phyloP scores from a whole-genome alignment of 1,140 invertebrate species.

The Drosophila pseudoobscura region DNA sequence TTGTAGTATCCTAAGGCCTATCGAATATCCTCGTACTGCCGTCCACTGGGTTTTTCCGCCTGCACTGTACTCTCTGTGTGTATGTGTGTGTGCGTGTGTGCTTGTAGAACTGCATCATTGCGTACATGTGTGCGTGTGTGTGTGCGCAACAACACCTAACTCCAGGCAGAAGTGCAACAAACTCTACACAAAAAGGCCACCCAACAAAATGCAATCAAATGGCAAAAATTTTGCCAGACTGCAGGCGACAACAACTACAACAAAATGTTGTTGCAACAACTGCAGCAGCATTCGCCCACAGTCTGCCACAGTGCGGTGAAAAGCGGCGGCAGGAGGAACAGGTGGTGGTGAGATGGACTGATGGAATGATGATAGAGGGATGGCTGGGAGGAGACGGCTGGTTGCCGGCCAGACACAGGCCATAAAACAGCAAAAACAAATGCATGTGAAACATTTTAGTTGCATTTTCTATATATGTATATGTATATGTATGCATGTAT shows the following conservation, averaged over 20 bases:
- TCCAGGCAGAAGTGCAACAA: conserved; percentile 71
- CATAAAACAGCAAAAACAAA: conserved; percentile 74
- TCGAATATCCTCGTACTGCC: conserved; percentile 1
- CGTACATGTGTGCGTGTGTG: conserved; percentile 2
- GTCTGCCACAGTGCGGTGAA: conserved; percentile 29
- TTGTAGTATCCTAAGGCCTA: conserved; percentile 68
- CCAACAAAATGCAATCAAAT: conserved; percentile 77
- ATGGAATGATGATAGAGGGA: not conserved
- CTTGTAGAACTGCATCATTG: conserved; percentile 64
- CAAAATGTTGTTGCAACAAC: conserved; percentile 57
- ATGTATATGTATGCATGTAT: not conserved
- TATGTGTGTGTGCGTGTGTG: conserved; percentile 24
- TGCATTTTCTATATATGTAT: conserved; percentile 74
- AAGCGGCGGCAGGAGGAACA: not conserved
- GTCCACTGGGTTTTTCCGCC: not conserved
- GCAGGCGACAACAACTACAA: conserved; percentile 39
- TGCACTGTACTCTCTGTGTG: not conserved
- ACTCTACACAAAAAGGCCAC: conserved; percentile 69
- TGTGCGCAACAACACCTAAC: conserved; percentile 60
- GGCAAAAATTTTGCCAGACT: conserved; percentile 78
- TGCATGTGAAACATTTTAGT: conserved; percentile 76
- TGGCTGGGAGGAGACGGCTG: not conserved
- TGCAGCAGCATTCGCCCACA: conserved; percentile 45
- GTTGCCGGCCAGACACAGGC: conserved; percentile 51
- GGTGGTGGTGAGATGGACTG: not conserved